Evolutionary conservation across 2,888 invertebrate species (phyloP), one percentile per base, ranked within the genome.

Genomic region (Rhamnusium bicolor): DNA sequence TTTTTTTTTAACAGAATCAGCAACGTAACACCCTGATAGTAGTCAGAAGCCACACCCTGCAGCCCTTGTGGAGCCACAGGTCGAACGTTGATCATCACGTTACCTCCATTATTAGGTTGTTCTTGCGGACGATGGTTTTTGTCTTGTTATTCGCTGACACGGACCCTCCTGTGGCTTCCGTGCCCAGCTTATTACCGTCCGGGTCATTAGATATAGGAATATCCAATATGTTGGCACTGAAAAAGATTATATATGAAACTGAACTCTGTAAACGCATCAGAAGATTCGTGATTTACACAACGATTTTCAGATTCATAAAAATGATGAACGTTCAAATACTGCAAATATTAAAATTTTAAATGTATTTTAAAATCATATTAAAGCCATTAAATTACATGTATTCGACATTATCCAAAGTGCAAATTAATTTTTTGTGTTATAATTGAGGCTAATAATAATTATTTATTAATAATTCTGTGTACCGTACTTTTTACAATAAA

Each of bases 51-150:
- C 76, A 72, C 69, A 74, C 72, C 76, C 76, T 62, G 72, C 72
- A 60, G 72, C 72, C 72, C 65, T 54, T 51, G 27, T 61, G 66
- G 40, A 69, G 71, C 61, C 49, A 69, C 73, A 77, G 77, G 77
- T 69, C 62, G 47, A 54, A 68, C 71, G 62, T 69, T 56, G 72
- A 75, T 74, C 90, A 91, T 91, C 91, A 91, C 89, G 91, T 91
- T 87, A 91, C 91, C 89, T 91, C 91, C 91, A 91, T 91, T 80
- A 90, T 90, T 78, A 91, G 86, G 83, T 90, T 89, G 86, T 90
- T 91, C 84, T 90, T 89, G 85, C 79, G 71, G 69, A 90, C 89
- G 80, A 90, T 89, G 81, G 87, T 86, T 80, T 89, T 89, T 79
- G 84, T 83, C 80, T 85, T 87, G 82, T 85, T 85, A 74, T 78